phyloP scores from a whole-genome alignment of 2,888 invertebrate genomes.

The Cheilosia grossa region DNA sequence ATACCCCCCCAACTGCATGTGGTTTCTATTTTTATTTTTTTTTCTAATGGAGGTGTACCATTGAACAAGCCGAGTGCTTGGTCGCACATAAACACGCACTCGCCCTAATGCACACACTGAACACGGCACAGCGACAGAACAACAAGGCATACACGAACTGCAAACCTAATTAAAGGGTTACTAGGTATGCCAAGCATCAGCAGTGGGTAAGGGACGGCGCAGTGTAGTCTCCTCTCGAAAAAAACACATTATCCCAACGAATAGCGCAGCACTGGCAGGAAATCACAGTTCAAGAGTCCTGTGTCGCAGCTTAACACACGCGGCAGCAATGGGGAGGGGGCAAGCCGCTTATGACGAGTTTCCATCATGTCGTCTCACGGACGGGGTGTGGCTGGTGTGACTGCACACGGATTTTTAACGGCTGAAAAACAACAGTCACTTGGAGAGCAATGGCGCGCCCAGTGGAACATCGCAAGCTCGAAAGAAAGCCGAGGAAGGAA shows the following conservation, averaged over 20 bases:
- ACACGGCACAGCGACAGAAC: conserved; percentile 40
- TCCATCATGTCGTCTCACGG: conserved; percentile 40
- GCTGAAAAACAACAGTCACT: conserved; percentile 74
- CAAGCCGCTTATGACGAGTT: conserved; percentile 45
- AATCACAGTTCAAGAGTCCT: conserved; percentile 75
- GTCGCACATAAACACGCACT: conserved; percentile 74
- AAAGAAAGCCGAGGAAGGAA: conserved; percentile 62
- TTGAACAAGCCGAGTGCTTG: conserved; percentile 71
- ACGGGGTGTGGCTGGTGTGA: conserved; percentile 70
- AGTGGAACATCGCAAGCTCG: background rate
- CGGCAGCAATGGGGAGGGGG: background rate
- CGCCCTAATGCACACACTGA: conserved; percentile 72
- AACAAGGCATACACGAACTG: conserved; percentile 52
- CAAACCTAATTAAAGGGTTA: conserved; percentile 75
- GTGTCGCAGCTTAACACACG: conserved; percentile 72
- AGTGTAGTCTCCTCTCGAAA: conserved; percentile 43
- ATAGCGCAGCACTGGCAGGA: conserved; percentile 68
- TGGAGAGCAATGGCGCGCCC: conserved; percentile 57
- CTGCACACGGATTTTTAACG: conserved; percentile 63
- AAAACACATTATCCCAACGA: conserved; percentile 72
- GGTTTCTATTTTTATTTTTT: conserved; percentile 2
- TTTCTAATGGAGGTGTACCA: conserved; percentile 72
- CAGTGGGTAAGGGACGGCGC: background rate
- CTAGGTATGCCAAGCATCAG: conserved; percentile 23
- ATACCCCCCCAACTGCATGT: background rate